These are phyloP conservation scores for Elymnias hypermnestra DNA, from an alignment of 1,140 invertebrate species.

Conservation along the genomic window DNA sequence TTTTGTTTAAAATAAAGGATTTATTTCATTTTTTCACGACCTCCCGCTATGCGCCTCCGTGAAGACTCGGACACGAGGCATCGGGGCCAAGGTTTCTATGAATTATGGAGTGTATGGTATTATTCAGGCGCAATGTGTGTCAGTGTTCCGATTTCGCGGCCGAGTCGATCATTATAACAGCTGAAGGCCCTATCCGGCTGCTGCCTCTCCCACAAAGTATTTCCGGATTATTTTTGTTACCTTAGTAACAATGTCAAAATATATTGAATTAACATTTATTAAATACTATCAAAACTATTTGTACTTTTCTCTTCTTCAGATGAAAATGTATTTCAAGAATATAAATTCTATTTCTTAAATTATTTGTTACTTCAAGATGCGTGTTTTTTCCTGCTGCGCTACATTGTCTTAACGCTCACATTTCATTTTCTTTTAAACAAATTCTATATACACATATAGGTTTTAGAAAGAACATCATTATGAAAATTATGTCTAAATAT, in stretches of 20 bases:
- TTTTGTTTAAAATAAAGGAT: neutral
- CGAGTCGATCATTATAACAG: slow-evolving; percentile 62
- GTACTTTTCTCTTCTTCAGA: too few relatives aligned
- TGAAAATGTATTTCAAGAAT: too few relatives aligned
- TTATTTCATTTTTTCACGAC: slow-evolving; percentile 16
- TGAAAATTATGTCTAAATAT: too few relatives aligned
- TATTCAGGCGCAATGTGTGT: slow-evolving; percentile 63
- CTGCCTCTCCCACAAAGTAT: slow-evolving; percentile 34
- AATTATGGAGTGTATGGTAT: slow-evolving; percentile 74
- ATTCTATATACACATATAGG: too few relatives aligned
- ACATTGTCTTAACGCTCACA: too few relatives aligned
- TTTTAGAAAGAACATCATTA: too few relatives aligned
- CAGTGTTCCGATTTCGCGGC: slow-evolving; percentile 65
- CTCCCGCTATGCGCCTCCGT: slow-evolving; percentile 23
- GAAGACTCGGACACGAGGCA: slow-evolving; percentile 37
- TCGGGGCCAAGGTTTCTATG: slow-evolving; percentile 69
- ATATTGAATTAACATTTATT: too few relatives aligned
- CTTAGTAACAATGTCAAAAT: neutral
- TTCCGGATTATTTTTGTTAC: slow-evolving; percentile 49
- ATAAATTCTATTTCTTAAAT: too few relatives aligned
- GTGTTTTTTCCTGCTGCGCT: too few relatives aligned
- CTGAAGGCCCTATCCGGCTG: slow-evolving; percentile 60
- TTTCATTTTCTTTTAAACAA: too few relatives aligned
- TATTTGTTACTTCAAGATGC: too few relatives aligned
- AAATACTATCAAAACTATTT: too few relatives aligned